phyloP scores from a whole-genome alignment of 2,113 vertebrate species.

The Orcinus orca region DNA sequence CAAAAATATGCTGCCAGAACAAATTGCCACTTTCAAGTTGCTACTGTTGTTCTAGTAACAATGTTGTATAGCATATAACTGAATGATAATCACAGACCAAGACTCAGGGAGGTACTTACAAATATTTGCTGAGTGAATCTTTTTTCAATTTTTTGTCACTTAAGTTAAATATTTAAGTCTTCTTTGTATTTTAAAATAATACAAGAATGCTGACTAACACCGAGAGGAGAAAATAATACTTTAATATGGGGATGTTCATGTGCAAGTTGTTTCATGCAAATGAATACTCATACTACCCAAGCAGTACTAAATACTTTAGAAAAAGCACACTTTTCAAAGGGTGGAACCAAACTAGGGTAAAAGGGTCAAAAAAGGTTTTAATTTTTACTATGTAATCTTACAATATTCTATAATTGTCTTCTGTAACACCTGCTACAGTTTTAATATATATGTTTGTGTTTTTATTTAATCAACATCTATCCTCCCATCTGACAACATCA shows the following conservation, averaged over 20 bases:
- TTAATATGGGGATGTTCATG: background rate
- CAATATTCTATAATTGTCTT: background rate
- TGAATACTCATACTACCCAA: background rate
- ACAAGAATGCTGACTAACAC: background rate
- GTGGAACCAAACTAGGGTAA: background rate
- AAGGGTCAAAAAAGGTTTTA: background rate
- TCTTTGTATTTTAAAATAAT: constrained; percentile 21
- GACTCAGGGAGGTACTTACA: background rate
- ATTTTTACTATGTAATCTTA: background rate
- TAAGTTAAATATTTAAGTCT: constrained; percentile 25
- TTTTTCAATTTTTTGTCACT: background rate
- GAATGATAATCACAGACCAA: background rate
- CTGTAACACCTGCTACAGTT: background rate
- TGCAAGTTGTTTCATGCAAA: background rate
- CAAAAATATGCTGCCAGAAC: background rate
- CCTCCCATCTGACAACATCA: background rate
- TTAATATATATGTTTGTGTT: background rate
- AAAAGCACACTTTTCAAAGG: constrained; percentile 25
- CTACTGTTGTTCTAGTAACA: background rate
- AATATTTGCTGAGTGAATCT: background rate
- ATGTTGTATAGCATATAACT: background rate
- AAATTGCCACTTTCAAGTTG: background rate
- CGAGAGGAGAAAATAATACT: background rate
- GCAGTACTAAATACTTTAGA: background rate
- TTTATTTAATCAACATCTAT: background rate